A percentile compares a stretch with the other conserved stretches of the same genome.
phyloP scores from a whole-genome alignment of 2,888 invertebrate genomes.

The Caenorhabditis sulstoni region DNA sequence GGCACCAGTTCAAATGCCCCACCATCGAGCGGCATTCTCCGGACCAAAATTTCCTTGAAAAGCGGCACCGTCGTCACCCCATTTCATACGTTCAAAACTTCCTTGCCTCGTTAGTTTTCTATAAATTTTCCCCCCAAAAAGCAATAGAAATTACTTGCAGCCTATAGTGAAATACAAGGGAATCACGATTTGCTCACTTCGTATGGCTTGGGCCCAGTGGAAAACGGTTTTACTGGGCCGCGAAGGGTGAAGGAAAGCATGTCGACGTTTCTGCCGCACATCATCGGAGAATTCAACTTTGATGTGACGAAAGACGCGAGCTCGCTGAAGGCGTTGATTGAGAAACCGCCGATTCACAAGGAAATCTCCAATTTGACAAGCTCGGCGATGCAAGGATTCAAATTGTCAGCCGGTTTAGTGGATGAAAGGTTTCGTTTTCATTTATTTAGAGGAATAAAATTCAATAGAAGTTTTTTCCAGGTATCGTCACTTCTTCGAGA shows the following conservation, averaged over 20 bases:
- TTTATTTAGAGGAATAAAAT: background rate
- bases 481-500: constrained; percentile 63
- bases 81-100: constrained; percentile 67
- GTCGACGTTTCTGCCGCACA: constrained; percentile 70
- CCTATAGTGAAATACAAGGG: constrained; percentile 62
- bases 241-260: constrained; percentile 66
- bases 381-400: constrained; percentile 69
- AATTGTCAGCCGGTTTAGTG: constrained; percentile 67
- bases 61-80: constrained; percentile 55
- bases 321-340: constrained; percentile 67
- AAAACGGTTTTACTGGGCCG: constrained; percentile 50
- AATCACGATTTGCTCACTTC: constrained; percentile 67
- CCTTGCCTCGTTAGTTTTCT: constrained; percentile 66
- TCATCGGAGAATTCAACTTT: constrained; percentile 72
- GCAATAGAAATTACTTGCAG: constrained; percentile 50
- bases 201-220: constrained; percentile 65
- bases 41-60: constrained; percentile 64
- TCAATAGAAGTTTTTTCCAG: no score
- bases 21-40: constrained; percentile 57
- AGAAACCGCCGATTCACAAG: constrained; percentile 75
- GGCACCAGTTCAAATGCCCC: background rate
- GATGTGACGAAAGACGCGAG: constrained; percentile 62
- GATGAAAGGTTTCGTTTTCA: constrained; percentile 62
- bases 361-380: constrained; percentile 66
- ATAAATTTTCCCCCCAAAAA: constrained; percentile 1